phyloP scores from a whole-genome alignment of 1,140 invertebrate genomes.

The Nilaparvata lugens region DNA sequence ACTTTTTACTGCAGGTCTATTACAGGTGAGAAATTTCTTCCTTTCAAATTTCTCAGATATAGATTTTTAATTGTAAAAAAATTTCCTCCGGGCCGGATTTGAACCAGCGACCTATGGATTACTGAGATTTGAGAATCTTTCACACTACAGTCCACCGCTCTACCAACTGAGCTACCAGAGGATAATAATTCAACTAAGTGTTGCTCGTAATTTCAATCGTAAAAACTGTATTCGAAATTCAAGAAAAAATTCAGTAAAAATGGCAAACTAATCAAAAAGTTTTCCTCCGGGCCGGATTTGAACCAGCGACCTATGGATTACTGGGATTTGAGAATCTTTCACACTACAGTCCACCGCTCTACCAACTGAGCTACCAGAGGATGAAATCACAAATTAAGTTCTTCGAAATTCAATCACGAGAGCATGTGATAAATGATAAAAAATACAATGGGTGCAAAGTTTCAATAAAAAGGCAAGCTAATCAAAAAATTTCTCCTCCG shows the following conservation, averaged over 20 bases:
- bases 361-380: conserved; percentile 10
- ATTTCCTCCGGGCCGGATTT: conserved; percentile 31
- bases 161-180: conserved; percentile 26
- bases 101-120: conserved; percentile 34
- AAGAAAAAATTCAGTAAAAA: too few relatives aligned
- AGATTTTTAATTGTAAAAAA: conserved; percentile 11
- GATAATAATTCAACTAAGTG: neutral
- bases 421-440: too few relatives aligned
- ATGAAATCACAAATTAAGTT: too few relatives aligned
- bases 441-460: too few relatives aligned
- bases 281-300: conserved; percentile 32
- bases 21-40: neutral
- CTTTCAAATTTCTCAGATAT: neutral
- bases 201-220: too few relatives aligned
- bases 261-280: neutral
- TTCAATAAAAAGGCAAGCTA: too few relatives aligned
- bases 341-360: conserved; percentile 9
- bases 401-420: too few relatives aligned
- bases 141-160: conserved; percentile 27
- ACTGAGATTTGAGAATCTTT: conserved; percentile 11
- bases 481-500: conserved; percentile 23
- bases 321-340: neutral
- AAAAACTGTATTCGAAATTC: too few relatives aligned
- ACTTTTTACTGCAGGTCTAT: too few relatives aligned
- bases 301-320: conserved; percentile 33